Percentiles rank a stretch among this genome's conserved stretches.
Evolutionary conservation across 2,113 vertebrate species (phyloP).

Genomic region (Pachyramphus minor): DNA sequence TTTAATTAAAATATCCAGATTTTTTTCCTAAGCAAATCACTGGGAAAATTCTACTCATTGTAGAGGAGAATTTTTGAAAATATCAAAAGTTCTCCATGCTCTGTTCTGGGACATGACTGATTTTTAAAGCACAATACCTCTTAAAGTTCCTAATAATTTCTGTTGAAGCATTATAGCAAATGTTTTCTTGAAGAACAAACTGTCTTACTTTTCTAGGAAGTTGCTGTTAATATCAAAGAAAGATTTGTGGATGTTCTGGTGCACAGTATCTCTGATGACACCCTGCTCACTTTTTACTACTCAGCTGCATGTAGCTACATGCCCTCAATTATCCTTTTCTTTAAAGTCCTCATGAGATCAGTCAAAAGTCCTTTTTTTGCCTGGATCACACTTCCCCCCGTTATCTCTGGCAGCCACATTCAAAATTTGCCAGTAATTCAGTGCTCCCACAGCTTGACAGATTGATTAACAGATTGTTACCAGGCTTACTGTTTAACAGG

Average conservation of each 20-base stretch:
- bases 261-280: not conserved
- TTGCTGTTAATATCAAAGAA: not conserved
- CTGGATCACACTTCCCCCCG: not conserved
- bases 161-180: not conserved
- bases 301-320: not conserved
- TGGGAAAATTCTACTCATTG: not conserved
- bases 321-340: conserved; percentile 12
- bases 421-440: conserved; percentile 37
- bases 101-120: not conserved
- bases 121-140: not conserved
- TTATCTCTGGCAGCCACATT: conserved; percentile 14
- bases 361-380: conserved; percentile 24
- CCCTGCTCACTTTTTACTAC: not conserved
- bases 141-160: not conserved
- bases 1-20: not conserved
- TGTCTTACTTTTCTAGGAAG: not conserved
- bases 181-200: not conserved
- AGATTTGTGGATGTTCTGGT: not conserved
- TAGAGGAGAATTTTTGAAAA: not conserved
- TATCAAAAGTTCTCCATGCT: not conserved
- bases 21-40: not conserved
- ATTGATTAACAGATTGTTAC: conserved; percentile 61
- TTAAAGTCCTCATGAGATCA: conserved; percentile 19
- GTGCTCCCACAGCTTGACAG: conserved; percentile 44
- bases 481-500: conserved; percentile 20